Evolutionary conservation across 2,113 vertebrate genomes (phyloP).

Genomic region (Serinus canaria): DNA sequence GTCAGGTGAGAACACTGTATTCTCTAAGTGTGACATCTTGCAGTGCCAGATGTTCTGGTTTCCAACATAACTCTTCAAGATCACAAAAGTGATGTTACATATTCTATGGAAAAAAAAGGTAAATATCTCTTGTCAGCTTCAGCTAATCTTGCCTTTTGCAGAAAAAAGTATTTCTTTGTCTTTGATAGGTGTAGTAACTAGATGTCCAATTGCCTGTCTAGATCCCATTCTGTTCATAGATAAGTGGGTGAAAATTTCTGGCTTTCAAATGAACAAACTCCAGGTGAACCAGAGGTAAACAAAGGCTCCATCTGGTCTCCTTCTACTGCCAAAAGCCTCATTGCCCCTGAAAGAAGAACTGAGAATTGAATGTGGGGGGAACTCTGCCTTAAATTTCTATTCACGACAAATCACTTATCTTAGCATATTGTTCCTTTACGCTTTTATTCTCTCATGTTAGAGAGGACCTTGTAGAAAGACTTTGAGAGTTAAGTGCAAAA

Average conservation of each 20-base stretch:
- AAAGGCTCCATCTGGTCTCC: neutral
- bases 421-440: neutral
- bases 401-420: neutral
- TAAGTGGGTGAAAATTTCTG: neutral
- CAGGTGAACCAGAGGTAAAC: neutral
- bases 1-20: neutral
- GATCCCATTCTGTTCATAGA: neutral
- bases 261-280: neutral
- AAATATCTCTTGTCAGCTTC: neutral
- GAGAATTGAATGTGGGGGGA: neutral
- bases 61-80: neutral
- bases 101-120: neutral
- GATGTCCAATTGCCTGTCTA: neutral
- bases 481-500: neutral
- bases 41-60: neutral
- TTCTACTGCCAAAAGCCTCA: neutral
- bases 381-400: neutral
- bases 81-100: neutral
- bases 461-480: neutral
- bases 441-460: neutral
- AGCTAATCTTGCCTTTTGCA: neutral
- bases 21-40: neutral
- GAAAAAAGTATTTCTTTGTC: neutral
- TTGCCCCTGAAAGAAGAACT: neutral
- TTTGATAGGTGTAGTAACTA: neutral